Evolutionary conservation across 2,888 invertebrate species (phyloP), one percentile per base, ranked within the genome.

Genomic region (Scaptomyza flava): DNA sequence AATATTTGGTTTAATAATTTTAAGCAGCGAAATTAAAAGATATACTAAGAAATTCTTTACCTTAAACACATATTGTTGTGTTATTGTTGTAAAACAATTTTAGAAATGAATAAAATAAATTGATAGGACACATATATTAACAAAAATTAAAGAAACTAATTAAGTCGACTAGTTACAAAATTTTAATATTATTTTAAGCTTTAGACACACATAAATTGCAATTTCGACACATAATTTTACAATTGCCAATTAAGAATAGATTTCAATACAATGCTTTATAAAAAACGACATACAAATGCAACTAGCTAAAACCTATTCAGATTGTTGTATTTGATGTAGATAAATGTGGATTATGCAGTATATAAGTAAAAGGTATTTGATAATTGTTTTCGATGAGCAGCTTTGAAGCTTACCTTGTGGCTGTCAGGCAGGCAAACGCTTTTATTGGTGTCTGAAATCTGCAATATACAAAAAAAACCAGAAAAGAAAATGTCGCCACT

Each of bases 381-480:
- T 52, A 59, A 63, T 68, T 68, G 64, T 72, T 72, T 79, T 80
- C 69, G 70, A 72, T 68, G 64, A 81, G 71, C 84, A 81, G 77
- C 71, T 82, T 79, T 65, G 66, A 56, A 73, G 77, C 91, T 91
- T 91, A 91, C 91, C 91, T 91, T 90, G 91, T 89, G 84, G 91
- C 85, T 90, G 91, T 91, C 81, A 91, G 91, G 91, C 91, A 91
- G 91, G 91, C 91, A 90, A 91, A 91, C 84, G 91, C 91, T 91
- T 91, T 91, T 75, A 91, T 90, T 79, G 91, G 91, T 89, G 91
- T 91, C 88, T 91, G 91, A 91, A 91, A 91, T 87, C 91, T 91
- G 91, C 70, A 91, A 91, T 83, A 89, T 81, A 91, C 17, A 79
- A 79, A 87, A 88, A 68, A 83, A 81, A 81, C 81, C 85, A 89